Conservation (phyloP, 1,140 invertebrate species). For the Babylonia areolata region DNA sequence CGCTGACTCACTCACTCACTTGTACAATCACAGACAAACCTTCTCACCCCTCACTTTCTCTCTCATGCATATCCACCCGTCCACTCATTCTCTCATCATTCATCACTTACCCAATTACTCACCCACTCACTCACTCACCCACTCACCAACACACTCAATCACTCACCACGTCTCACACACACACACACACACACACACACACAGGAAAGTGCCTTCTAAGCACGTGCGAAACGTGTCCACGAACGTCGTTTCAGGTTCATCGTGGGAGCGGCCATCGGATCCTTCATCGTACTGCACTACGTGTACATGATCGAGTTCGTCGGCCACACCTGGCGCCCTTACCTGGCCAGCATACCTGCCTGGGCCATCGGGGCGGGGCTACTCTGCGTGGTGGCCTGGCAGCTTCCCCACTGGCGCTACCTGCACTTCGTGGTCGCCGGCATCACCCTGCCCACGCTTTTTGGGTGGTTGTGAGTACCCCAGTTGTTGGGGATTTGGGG, state of each 20-base stretch:
- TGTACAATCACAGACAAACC: no score
- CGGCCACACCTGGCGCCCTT: constrained; percentile 46
- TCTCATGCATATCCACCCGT: no score
- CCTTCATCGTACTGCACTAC: constrained; percentile 45
- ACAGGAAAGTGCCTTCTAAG: no score
- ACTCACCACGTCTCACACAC: no score
- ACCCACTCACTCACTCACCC: no score
- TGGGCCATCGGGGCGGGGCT: constrained; percentile 46
- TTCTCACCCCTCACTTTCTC: no score
- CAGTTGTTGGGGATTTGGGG: no score
- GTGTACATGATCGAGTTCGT: constrained; percentile 52
- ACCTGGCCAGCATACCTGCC: constrained; percentile 47
- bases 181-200: no score
- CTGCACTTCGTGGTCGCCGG: constrained; percentile 79
- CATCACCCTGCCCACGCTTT: constrained; percentile 48
- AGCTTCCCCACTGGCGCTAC: constrained; percentile 62
- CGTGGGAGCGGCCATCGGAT: constrained; percentile 38
- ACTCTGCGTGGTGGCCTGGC: constrained; percentile 50
- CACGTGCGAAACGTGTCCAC: background rate
- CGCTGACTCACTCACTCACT: no score
- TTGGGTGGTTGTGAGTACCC: constrained; percentile 55
- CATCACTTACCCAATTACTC: no score
- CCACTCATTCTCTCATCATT: no score
- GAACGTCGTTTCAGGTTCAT: constrained; percentile 17
- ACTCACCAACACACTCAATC: no score